Percentiles rank a stretch among this genome's conserved stretches.
Conservation (phyloP, 2,113 vertebrate species). For the Marmota flaviventris region DNA sequence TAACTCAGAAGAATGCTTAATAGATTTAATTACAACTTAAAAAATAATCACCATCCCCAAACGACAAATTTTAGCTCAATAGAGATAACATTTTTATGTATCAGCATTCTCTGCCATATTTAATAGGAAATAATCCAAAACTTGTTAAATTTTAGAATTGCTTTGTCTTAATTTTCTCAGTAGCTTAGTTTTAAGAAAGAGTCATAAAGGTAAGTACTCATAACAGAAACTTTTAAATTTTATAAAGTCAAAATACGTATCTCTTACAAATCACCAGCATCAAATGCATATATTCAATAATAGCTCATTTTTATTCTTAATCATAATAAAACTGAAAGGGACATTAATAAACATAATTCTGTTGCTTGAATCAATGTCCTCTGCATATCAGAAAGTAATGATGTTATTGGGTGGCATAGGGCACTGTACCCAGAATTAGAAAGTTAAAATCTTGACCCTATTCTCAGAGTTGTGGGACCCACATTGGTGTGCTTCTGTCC, state of each 20-base stretch:
- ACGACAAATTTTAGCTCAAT: background rate
- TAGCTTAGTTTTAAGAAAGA: constrained; percentile 5
- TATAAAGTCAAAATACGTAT: constrained; percentile 1
- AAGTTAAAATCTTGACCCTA: background rate
- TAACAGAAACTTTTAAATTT: background rate
- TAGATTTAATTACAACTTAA: constrained; percentile 56
- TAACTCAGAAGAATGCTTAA: constrained; percentile 61
- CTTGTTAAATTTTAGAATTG: constrained; percentile 44
- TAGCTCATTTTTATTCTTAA: constrained; percentile 9
- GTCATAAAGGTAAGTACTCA: background rate
- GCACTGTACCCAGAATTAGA: background rate
- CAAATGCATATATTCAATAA: background rate
- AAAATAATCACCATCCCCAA: constrained; percentile 50
- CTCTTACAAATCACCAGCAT: background rate
- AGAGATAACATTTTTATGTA: constrained; percentile 50
- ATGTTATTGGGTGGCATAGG: background rate
- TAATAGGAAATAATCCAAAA: constrained; percentile 52
- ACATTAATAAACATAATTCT: background rate
- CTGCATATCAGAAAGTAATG: background rate
- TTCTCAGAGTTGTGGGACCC: background rate
- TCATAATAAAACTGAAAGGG: constrained; percentile 3
- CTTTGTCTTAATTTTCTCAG: constrained; percentile 52
- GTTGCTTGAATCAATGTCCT: background rate
- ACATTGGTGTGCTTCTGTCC: background rate
- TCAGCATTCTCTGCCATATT: background rate